phyloP scores from a whole-genome alignment of 2,888 invertebrate genomes.

The Caenorhabditis panamensis region DNA sequence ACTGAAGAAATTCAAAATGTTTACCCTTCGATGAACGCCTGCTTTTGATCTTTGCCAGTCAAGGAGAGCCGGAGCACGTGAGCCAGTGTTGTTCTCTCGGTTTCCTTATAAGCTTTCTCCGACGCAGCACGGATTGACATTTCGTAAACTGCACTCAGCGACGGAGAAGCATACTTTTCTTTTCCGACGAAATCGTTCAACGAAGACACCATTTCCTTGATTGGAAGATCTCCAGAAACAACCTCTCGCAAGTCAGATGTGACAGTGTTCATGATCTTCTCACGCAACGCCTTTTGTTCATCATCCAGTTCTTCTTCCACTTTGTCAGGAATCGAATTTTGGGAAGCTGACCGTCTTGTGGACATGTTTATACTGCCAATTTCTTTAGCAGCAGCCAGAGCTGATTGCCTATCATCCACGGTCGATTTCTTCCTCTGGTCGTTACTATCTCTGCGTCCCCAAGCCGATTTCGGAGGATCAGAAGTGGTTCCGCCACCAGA shows the following conservation, averaged over 20 bases:
- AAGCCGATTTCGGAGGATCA: constrained; percentile 14
- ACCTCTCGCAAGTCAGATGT: constrained; percentile 53
- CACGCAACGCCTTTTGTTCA: constrained; percentile 12
- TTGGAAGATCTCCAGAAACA: constrained; percentile 16
- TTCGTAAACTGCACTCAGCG: constrained; percentile 51
- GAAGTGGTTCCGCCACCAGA: constrained; percentile 58
- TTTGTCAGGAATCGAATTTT: constrained; percentile 52
- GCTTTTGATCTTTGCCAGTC: constrained; percentile 30
- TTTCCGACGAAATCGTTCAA: constrained; percentile 30
- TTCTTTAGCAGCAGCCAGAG: constrained; percentile 50
- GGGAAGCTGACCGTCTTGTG: constrained; percentile 44
- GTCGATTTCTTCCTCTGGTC: constrained; percentile 62
- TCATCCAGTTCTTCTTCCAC: constrained; percentile 43
- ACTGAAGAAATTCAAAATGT: too few relatives aligned
- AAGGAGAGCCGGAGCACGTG: constrained; percentile 32
- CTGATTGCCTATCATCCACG: constrained; percentile 48
- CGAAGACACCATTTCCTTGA: constrained; percentile 45
- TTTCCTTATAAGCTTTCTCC: constrained; percentile 30
- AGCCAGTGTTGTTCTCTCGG: constrained; percentile 10
- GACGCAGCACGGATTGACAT: constrained; percentile 34
- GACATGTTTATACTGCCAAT: constrained; percentile 11
- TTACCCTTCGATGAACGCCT: constrained; percentile 48
- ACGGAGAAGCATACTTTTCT: constrained; percentile 53
- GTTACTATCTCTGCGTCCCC: constrained; percentile 43
- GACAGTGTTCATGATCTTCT: constrained; percentile 38